A percentile compares a stretch with the other conserved stretches of the same genome.
Conservation (phyloP, 2,888 invertebrate species). For the Altica lythri region DNA sequence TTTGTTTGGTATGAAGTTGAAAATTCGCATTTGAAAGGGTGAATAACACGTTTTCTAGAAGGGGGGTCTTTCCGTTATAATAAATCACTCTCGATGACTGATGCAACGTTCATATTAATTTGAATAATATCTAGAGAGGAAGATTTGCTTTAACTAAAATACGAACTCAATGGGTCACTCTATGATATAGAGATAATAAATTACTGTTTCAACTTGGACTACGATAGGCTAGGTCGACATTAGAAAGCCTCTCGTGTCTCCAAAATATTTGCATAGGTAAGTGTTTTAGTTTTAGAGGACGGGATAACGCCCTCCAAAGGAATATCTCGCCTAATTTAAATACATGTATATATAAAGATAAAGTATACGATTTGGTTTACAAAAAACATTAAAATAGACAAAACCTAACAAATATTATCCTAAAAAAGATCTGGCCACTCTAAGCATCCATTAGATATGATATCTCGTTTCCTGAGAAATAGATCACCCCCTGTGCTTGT, state of each 20-base stretch:
- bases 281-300: slow-evolving; percentile 18
- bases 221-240: slow-evolving; percentile 3
- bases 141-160: slow-evolving; percentile 19
- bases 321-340: slow-evolving; percentile 18
- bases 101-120: slow-evolving; percentile 35
- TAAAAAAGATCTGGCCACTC: too few species aligned
- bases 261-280: slow-evolving; percentile 21
- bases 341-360: too few species aligned
- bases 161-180: slow-evolving; percentile 22
- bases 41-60: slow-evolving; percentile 40
- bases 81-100: slow-evolving; percentile 36
- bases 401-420: too few species aligned
- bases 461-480: slow-evolving; percentile 2
- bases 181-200: slow-evolving; percentile 16
- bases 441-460: neutral
- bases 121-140: slow-evolving; percentile 28
- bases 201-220: slow-evolving; percentile 6
- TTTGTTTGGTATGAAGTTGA: slow-evolving; percentile 39
- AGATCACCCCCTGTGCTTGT: neutral
- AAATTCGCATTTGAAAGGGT: slow-evolving; percentile 37
- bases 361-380: too few species aligned
- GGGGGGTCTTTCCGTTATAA: slow-evolving; percentile 29
- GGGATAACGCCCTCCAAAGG: slow-evolving; percentile 1
- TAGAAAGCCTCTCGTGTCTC: slow-evolving; percentile 9
- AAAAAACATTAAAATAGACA: too few species aligned